Percentiles rank a stretch among this genome's conserved stretches.
Conservation (phyloP, 2,113 vertebrate genomes). For the Chaenocephalus aceratus region DNA sequence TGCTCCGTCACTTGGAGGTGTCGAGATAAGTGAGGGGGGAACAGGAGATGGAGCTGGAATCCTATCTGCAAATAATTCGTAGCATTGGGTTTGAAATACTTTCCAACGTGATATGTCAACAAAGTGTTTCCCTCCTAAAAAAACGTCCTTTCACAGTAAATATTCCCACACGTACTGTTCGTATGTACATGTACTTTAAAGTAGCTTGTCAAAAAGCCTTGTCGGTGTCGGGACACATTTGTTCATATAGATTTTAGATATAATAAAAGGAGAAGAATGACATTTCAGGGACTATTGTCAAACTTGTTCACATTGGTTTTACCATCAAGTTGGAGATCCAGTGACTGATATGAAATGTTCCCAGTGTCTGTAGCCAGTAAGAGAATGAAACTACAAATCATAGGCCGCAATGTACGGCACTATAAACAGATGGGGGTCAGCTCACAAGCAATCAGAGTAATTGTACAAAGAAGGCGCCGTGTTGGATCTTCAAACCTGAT, state of each 20-base stretch:
- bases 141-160: not conserved
- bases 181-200: not conserved
- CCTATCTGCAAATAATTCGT: conserved; percentile 3
- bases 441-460: too few relatives aligned
- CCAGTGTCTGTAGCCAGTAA: too few relatives aligned
- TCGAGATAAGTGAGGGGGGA: not conserved
- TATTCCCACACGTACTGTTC: not conserved
- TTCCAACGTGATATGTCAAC: not conserved
- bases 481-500: not conserved
- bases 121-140: not conserved
- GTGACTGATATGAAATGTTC: too few relatives aligned
- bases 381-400: too few relatives aligned
- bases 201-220: not conserved
- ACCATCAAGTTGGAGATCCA: too few relatives aligned
- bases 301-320: too few relatives aligned
- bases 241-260: not conserved
- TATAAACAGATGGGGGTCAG: too few relatives aligned
- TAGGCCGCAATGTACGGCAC: too few relatives aligned
- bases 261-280: not conserved
- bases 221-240: not conserved
- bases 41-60: conserved; percentile 1
- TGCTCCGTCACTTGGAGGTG: conserved; percentile 67
- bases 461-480: not conserved
- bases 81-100: not conserved
- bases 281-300: not conserved